Evolutionary conservation across 2,888 invertebrate genomes (phyloP).

Genomic region (Bhutanitis thaidina): DNA sequence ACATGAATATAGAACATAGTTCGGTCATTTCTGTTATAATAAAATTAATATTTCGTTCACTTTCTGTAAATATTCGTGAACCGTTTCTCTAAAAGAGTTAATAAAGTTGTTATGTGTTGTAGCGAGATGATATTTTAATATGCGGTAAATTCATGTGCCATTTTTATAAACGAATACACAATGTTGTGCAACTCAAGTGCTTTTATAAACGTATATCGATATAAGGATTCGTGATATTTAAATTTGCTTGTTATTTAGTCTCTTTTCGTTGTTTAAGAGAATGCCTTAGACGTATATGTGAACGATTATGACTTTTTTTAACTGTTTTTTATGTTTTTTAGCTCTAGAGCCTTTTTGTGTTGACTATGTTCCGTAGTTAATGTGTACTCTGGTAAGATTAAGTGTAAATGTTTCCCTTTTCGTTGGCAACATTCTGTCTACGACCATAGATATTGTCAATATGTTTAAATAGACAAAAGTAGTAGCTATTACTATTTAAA

Average conservation of each 20-base stretch:
- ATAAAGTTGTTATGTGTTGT: constrained; percentile 58
- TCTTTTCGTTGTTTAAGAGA: constrained; percentile 30
- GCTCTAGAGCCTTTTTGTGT: constrained; percentile 10
- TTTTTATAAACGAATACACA: constrained; percentile 52
- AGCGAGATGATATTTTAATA: constrained; percentile 56
- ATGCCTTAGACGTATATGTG: constrained; percentile 35
- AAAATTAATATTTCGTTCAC: constrained; percentile 44
- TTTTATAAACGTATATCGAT: constrained; percentile 32
- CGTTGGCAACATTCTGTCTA: constrained; percentile 6
- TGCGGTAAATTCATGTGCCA: constrained; percentile 64
- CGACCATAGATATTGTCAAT: not conserved
- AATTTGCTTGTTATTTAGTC: constrained; percentile 73
- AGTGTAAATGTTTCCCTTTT: not conserved
- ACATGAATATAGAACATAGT: constrained; percentile 40
- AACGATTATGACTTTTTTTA: constrained; percentile 43
- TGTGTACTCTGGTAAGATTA: constrained; percentile 12
- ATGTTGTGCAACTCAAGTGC: constrained; percentile 67
- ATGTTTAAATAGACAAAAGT: not conserved
- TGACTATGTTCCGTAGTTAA: constrained; percentile 18
- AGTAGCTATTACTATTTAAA: not conserved
- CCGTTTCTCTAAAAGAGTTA: constrained; percentile 35
- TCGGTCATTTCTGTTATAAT: constrained; percentile 52
- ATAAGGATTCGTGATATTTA: constrained; percentile 61
- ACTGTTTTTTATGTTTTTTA: constrained; percentile 12
- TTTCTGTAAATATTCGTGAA: constrained; percentile 59